These are phyloP conservation scores for Carlito syrichta DNA, from an alignment of 2,113 vertebrate genomes.

Conservation along the genomic window DNA sequence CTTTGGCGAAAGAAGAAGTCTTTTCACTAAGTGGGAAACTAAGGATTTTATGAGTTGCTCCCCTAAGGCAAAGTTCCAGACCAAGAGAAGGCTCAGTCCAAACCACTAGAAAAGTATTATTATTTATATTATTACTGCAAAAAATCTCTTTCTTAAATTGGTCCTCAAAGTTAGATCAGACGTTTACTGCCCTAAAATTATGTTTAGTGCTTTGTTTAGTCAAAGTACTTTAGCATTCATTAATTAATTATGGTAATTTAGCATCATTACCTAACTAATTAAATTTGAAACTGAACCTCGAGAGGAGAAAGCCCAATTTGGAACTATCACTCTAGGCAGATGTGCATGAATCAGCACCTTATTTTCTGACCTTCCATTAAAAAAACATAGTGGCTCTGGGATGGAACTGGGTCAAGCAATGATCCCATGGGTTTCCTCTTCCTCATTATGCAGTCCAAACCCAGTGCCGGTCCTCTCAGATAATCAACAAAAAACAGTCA, in stretches of 20 bases:
- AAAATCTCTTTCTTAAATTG: constrained; percentile 17
- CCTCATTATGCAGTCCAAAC: not conserved
- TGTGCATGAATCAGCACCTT: not conserved
- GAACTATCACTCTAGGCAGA: constrained; percentile 48
- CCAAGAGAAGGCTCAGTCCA: not conserved
- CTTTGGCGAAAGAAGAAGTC: constrained; percentile 4
- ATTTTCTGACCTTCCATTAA: constrained; percentile 35
- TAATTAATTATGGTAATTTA: constrained; percentile 69
- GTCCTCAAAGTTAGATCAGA: constrained; percentile 25
- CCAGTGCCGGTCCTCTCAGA: not conserved
- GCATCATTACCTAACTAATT: constrained; percentile 67
- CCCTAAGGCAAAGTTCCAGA: not conserved
- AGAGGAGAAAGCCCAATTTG: constrained; percentile 57
- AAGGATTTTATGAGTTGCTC: not conserved
- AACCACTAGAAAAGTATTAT: not conserved
- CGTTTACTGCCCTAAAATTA: constrained; percentile 52
- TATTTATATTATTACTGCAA: not conserved
- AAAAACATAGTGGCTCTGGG: not conserved
- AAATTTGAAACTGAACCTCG: constrained; percentile 64
- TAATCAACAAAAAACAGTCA: not conserved
- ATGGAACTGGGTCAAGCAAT: not conserved
- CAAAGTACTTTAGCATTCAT: constrained; percentile 44
- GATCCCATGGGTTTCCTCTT: not conserved
- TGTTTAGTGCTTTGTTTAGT: constrained; percentile 33
- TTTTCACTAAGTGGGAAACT: constrained; percentile 37